phyloP scores from a whole-genome alignment of 2,797 vertebrate genomes.

The Esox masquinongy region DNA sequence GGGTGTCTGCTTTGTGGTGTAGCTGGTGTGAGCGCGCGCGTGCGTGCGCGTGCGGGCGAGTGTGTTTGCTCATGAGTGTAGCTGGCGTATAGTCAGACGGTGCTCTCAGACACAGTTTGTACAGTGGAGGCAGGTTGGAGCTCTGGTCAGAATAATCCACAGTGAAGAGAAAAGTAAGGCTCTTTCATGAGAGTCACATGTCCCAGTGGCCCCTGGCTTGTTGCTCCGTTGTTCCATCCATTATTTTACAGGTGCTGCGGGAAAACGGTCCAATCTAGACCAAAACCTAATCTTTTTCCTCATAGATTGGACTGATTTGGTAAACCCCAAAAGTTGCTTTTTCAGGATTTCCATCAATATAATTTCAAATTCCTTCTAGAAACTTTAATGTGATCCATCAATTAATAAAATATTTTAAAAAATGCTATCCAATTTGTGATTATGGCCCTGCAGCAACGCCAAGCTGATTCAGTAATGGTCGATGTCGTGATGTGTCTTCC shows the following conservation, averaged over 20 bases:
- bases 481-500: too few relatives aligned
- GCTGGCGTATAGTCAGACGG: conserved; percentile 49
- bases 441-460: too few relatives aligned
- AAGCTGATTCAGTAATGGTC: too few relatives aligned
- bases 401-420: background rate
- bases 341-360: too few relatives aligned
- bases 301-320: background rate
- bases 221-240: background rate
- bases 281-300: background rate
- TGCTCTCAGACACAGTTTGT: conserved; percentile 68
- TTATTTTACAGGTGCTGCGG: background rate
- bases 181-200: conserved; percentile 51
- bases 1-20: conserved; percentile 64
- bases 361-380: background rate
- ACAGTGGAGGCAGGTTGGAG: conserved; percentile 66
- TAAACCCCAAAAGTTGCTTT: background rate
- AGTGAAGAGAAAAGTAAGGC: conserved; percentile 59
- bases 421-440: too few relatives aligned
- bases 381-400: background rate
- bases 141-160: background rate
- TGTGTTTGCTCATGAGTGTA: conserved; percentile 61
- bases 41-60: conserved; percentile 32
- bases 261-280: background rate
- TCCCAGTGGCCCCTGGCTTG: background rate
- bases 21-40: conserved; percentile 46